These are phyloP conservation scores for Panthera uncia DNA, from an alignment of 2,113 vertebrate species.

Conservation along the genomic window DNA sequence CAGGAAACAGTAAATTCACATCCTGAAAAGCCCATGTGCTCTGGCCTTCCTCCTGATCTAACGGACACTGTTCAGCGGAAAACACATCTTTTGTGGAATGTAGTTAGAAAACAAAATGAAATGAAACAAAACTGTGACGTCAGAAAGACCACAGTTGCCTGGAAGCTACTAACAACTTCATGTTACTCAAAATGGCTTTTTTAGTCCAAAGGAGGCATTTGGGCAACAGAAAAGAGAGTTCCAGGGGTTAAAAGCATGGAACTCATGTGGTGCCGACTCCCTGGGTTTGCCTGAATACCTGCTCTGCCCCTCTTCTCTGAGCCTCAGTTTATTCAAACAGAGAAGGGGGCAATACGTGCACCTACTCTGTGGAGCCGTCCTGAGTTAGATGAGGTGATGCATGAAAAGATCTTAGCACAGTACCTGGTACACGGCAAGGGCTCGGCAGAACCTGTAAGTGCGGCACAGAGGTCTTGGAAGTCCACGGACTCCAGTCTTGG, in stretches of 20 bases:
- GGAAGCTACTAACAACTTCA: constrained; percentile 15
- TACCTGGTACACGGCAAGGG: fast-evolving
- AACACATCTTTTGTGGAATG: not conserved
- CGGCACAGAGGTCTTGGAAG: not conserved
- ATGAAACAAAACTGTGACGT: not conserved
- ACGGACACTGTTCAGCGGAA: not conserved
- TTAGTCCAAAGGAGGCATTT: not conserved
- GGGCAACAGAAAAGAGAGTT: not conserved
- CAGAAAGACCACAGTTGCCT: not conserved
- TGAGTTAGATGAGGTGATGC: not conserved
- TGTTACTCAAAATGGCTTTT: constrained; percentile 33
- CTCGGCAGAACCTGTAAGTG: fast-evolving
- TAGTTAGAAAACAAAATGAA: not conserved
- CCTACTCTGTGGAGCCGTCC: too few relatives aligned
- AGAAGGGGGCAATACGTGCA: not conserved
- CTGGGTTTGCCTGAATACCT: not conserved
- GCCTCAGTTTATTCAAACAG: not conserved
- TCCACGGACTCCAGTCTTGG: not conserved
- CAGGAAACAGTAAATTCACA: constrained; percentile 38
- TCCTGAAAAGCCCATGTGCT: not conserved
- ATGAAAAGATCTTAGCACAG: not conserved
- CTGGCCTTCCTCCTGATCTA: constrained; percentile 24
- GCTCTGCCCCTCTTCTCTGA: not conserved
- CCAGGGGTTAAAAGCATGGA: not conserved
- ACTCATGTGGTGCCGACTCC: not conserved